Conservation (phyloP, 2,113 vertebrate species). For the Heterotis niloticus region DNA sequence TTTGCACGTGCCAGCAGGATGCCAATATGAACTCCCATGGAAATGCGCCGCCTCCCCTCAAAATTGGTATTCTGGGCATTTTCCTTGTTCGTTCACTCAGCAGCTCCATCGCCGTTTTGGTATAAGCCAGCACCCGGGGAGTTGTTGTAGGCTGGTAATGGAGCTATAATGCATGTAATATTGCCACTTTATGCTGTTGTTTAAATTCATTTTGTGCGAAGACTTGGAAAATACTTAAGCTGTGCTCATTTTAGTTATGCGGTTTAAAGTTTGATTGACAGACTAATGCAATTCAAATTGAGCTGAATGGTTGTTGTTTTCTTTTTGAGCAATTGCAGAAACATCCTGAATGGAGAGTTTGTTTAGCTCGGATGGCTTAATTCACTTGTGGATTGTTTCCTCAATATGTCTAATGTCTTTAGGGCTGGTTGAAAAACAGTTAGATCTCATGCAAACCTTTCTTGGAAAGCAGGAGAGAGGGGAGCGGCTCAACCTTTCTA, state of each 20-base stretch:
- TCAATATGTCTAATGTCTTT: background rate
- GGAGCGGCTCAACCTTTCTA: background rate
- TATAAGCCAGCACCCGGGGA: background rate
- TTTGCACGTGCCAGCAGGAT: background rate
- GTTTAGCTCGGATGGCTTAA: background rate
- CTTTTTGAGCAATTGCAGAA: background rate
- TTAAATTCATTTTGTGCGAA: background rate
- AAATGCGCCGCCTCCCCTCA: background rate
- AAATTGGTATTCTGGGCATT: constrained; percentile 14
- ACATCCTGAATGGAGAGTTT: background rate
- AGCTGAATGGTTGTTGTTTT: constrained; percentile 4
- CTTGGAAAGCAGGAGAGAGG: background rate
- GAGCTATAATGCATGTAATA: background rate
- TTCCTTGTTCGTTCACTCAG: background rate
- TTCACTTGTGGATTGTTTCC: background rate
- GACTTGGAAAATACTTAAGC: background rate
- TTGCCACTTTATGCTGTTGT: background rate
- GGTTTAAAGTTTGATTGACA: background rate
- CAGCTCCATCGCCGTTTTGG: background rate
- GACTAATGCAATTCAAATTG: background rate
- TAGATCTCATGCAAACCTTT: background rate
- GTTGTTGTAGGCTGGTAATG: background rate
- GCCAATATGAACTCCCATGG: background rate
- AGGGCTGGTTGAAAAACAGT: too few species aligned
- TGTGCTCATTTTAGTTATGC: background rate